A percentile compares a stretch with the other conserved stretches of the same genome.
phyloP scores from a whole-genome alignment of 2,888 invertebrate genomes.

The Smittia aterrima region DNA sequence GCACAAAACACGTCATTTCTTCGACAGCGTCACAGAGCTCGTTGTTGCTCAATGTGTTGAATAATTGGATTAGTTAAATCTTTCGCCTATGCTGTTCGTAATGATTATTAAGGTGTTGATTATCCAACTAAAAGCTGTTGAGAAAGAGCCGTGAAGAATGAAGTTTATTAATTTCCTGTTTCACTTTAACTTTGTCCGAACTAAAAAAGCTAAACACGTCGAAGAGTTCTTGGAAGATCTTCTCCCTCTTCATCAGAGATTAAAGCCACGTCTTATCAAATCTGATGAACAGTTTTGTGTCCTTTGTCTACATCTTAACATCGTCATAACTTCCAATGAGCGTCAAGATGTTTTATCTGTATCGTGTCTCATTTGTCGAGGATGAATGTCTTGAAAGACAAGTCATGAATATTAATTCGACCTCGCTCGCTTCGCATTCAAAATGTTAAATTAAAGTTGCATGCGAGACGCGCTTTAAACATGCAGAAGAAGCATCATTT shows the following conservation, averaged over 20 bases:
- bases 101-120: conserved; percentile 7
- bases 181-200: no score
- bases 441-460: conserved; percentile 34
- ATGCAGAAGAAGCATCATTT: neutral
- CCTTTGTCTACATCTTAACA: no score
- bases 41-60: conserved; percentile 26
- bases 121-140: neutral
- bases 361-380: conserved; percentile 17
- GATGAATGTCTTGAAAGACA: neutral
- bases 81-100: neutral
- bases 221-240: no score
- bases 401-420: conserved; percentile 36
- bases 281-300: no score
- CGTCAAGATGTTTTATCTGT: conserved; percentile 4
- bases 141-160: neutral
- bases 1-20: conserved; percentile 23
- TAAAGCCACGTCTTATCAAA: no score
- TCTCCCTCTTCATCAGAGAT: no score
- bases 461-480: neutral
- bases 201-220: no score
- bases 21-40: neutral
- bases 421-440: neutral
- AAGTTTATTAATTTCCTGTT: no score
- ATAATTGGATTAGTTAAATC: conserved; percentile 38
- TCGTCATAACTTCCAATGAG: neutral